Evolutionary conservation across 2,113 vertebrate species (phyloP), one percentile per base, ranked within the genome.

Genomic region (Dolichallabes microphthalmus): DNA sequence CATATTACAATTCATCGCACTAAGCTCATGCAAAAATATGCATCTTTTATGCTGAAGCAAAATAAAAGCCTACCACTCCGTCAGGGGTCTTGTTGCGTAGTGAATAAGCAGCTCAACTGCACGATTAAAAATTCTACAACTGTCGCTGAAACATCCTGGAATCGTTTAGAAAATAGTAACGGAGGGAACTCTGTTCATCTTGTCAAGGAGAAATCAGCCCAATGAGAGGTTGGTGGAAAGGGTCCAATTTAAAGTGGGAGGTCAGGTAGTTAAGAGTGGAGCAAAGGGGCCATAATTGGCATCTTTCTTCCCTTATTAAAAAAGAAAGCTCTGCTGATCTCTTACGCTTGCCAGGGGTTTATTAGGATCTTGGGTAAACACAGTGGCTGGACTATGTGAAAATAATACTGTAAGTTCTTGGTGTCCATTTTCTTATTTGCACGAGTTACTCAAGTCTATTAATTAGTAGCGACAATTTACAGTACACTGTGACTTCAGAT

Each of bases 241-340:
- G 86, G 88, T 92, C 91, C 93, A 93, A 92, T 94, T 93, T 94
- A 93, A 93, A 90, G 85, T 85, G 66, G 89, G 87, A 86, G 92
- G 88, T 89, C 89, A 87, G 94, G 91, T 93, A 94, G 90, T 94
- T 90, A 90, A 90, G 82, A 87, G 85, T 74, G 82, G 84, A 91
- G 89, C 92, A 93, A 90, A 92, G 89, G 91, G 88, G 89, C 91
- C 83, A 89, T 94, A 94, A 95, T 94, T 94, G 94, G 93, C 92
- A 94, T 92, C 92, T 91, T 94, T 94, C 93, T 94, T 91, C 92
- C 93, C 93, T 94, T 94, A 93, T 93, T 94, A 93, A 92, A 92
- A 91, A 87, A 68, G 87, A 91, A 92, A 83, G 85, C 91, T 86
- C 87, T 85, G 88, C 87, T 90, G 90, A 93, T 91, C 89, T 88